Evolutionary conservation across 2,797 vertebrate species (phyloP).

Genomic region (Hemitrygon akajei): DNA sequence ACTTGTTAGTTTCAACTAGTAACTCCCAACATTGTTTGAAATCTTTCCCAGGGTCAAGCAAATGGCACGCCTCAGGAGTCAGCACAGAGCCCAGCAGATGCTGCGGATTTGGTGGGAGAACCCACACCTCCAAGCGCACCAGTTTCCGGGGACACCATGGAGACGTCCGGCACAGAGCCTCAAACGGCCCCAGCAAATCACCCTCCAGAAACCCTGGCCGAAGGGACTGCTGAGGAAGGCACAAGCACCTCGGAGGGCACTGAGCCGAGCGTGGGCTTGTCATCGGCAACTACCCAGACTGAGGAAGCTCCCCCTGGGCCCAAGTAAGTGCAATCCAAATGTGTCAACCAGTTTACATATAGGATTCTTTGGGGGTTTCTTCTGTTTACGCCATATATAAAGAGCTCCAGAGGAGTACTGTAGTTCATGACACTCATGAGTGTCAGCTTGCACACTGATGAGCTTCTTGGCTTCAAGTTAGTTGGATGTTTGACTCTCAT

Average conservation of each 20-base stretch:
- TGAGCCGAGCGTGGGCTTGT: neutral
- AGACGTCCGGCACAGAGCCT: neutral
- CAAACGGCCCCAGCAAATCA: neutral
- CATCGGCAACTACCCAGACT: neutral
- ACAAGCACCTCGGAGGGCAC: neutral
- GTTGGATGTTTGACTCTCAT: neutral
- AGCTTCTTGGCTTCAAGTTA: neutral
- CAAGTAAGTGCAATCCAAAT: conserved; percentile 1
- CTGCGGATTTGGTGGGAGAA: neutral
- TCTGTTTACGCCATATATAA: neutral
- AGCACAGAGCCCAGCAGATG: neutral
- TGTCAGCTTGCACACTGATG: neutral
- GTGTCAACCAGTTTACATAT: no score
- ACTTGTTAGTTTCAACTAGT: neutral
- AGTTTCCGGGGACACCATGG: neutral
- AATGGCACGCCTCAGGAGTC: neutral
- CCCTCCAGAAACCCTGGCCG: neutral
- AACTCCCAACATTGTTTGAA: neutral
- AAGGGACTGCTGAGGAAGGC: neutral
- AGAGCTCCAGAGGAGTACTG: neutral
- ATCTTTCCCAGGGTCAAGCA: conserved; percentile 11
- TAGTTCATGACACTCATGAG: neutral
- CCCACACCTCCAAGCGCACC: neutral
- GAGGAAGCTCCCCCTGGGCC: neutral
- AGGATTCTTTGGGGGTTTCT: neutral